phyloP scores from a whole-genome alignment of 2,797 vertebrate genomes.

The Melanotaenia nigrans region DNA sequence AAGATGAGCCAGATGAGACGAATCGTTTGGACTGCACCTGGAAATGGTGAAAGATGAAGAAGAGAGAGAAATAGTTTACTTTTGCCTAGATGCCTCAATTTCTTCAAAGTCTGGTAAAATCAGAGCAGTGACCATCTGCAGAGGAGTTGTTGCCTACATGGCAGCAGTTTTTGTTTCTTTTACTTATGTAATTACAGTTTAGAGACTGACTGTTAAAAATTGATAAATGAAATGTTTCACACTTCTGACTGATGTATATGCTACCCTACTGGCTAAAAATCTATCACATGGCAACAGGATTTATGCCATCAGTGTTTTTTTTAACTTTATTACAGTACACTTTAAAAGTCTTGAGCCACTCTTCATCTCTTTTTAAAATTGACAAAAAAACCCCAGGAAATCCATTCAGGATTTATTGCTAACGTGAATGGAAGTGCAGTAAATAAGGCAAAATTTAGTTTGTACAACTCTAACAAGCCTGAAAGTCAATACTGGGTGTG shows the following conservation, averaged over 20 bases:
- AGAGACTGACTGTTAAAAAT: no score
- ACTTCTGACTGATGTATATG: no score
- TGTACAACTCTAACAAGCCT: background rate
- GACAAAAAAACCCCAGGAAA: background rate
- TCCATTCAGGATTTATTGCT: background rate
- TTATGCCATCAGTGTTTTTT: background rate
- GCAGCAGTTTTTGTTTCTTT: background rate
- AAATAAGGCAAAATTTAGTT: background rate
- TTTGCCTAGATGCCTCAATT: background rate
- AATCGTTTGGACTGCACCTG: background rate
- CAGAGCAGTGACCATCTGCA: background rate
- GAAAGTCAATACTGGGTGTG: background rate
- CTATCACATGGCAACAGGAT: background rate
- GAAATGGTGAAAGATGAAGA: background rate
- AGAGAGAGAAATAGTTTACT: background rate
- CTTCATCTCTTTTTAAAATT: background rate
- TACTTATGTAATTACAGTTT: no score
- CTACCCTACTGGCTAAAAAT: no score
- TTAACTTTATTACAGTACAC: no score
- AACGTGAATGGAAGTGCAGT: background rate
- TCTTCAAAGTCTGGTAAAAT: background rate
- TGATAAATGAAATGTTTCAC: no score
- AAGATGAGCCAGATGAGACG: background rate
- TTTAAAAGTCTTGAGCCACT: background rate
- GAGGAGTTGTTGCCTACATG: background rate